phyloP scores from a whole-genome alignment of 2,797 vertebrate genomes.

The Liasis olivaceus region DNA sequence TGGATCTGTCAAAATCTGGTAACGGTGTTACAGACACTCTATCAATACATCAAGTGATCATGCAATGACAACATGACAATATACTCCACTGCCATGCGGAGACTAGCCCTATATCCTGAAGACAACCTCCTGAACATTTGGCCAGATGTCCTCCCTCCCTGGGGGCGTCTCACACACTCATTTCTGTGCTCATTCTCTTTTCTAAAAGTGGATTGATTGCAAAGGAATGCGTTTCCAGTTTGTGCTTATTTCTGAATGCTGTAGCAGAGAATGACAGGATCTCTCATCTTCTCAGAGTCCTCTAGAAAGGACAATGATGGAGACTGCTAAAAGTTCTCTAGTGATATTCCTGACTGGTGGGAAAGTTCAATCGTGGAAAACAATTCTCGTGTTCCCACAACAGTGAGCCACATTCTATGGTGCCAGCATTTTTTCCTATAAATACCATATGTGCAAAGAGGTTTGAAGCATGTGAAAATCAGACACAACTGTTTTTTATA shows the following conservation, averaged over 20 bases:
- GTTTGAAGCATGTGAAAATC: not conserved
- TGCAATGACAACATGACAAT: slow-evolving; percentile 78
- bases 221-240: too few relatives aligned
- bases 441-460: not conserved
- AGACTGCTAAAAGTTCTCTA: not conserved
- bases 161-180: slow-evolving; percentile 7
- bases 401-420: not conserved
- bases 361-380: not conserved
- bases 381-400: not conserved
- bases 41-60: slow-evolving; percentile 76
- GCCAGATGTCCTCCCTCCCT: slow-evolving; percentile 32
- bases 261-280: not conserved
- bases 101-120: slow-evolving; percentile 54
- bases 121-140: slow-evolving; percentile 18
- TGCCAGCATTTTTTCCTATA: not conserved
- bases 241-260: not conserved
- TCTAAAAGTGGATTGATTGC: not conserved
- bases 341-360: not conserved
- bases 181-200: not conserved
- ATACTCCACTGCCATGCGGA: slow-evolving; percentile 74
- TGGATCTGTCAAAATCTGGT: slow-evolving; percentile 69
- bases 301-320: not conserved
- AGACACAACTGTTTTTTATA: not conserved
- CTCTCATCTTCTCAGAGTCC: not conserved
- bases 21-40: slow-evolving; percentile 69